Percentiles rank a stretch among this genome's conserved stretches.
phyloP scores from a whole-genome alignment of 2,113 vertebrate species.

The Leucopternis melanops region DNA sequence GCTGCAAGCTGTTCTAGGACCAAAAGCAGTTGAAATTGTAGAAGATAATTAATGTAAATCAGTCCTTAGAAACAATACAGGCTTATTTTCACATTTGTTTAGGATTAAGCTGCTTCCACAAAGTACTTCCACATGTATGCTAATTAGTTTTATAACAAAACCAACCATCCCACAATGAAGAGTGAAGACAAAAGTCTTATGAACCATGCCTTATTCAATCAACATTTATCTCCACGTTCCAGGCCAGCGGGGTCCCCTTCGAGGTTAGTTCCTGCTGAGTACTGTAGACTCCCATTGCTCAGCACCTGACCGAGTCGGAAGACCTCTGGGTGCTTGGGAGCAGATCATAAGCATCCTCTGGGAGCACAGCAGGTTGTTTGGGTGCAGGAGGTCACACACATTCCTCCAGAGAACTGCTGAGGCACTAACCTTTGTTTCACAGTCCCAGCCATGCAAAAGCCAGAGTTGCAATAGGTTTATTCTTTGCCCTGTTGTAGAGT shows the following conservation, averaged over 20 bases:
- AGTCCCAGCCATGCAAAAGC: fast-evolving
- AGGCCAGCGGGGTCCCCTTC: background rate
- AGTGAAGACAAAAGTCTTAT: conserved; percentile 64
- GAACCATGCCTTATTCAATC: conserved; percentile 48
- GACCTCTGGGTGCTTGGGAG: background rate
- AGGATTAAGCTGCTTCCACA: conserved; percentile 69
- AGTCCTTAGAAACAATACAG: conserved; percentile 68
- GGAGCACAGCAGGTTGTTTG: background rate
- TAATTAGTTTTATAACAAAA: conserved; percentile 70
- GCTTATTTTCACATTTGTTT: conserved; percentile 79
- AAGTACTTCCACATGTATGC: conserved; percentile 73
- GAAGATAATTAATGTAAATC: conserved; percentile 77
- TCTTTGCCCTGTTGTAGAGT: background rate
- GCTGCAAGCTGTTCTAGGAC: too few species aligned
- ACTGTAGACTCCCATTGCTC: background rate
- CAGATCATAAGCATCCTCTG: background rate
- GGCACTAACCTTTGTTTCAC: background rate
- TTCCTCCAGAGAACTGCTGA: background rate
- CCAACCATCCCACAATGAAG: conserved; percentile 44
- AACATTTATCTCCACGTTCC: conserved; percentile 30
- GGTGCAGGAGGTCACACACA: background rate
- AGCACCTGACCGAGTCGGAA: background rate
- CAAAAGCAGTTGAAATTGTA: background rate
- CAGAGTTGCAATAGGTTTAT: background rate
- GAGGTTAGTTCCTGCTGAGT: background rate